Percentiles rank a stretch among this genome's conserved stretches.
Conservation (phyloP, 2,797 vertebrate genomes). For the Trachurus trachurus region DNA sequence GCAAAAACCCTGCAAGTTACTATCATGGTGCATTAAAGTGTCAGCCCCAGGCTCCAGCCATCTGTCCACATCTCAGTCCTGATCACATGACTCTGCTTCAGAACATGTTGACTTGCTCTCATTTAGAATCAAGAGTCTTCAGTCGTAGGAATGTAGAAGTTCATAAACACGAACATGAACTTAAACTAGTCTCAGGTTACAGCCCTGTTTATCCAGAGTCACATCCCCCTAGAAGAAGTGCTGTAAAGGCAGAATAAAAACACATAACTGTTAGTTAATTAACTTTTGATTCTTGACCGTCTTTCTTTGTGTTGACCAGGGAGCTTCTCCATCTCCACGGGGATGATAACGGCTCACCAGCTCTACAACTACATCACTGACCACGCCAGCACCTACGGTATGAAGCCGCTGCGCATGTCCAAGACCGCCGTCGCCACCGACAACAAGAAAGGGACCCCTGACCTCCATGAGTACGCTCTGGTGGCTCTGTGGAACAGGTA, state of each 20-base stretch:
- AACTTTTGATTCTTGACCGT: background rate
- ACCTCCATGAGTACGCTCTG: conserved; percentile 95
- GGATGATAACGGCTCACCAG: conserved; percentile 97
- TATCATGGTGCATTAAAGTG: background rate
- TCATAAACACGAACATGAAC: no score
- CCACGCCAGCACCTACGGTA: conserved; percentile 94
- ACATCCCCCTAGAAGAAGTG: no score
- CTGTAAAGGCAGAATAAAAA: background rate
- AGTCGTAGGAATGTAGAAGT: background rate
- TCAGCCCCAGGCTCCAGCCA: background rate
- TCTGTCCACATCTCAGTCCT: background rate
- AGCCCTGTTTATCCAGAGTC: no score
- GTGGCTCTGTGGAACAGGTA: conserved; percentile 98
- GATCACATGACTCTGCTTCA: background rate
- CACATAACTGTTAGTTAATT: background rate
- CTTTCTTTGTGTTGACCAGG: conserved; percentile 78
- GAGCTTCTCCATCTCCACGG: conserved; percentile 91
- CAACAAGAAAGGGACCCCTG: conserved; percentile 88
- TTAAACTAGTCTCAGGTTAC: no score
- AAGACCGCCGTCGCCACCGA: conserved; percentile 82
- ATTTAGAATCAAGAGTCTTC: background rate
- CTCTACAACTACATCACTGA: conserved; percentile 98
- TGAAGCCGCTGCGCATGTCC: conserved; percentile 97
- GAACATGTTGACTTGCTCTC: background rate
- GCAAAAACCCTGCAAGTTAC: background rate